Base-by-base conservation (phyloP, 2,888 invertebrate genomes). In the Melitaea athalia region DNA sequence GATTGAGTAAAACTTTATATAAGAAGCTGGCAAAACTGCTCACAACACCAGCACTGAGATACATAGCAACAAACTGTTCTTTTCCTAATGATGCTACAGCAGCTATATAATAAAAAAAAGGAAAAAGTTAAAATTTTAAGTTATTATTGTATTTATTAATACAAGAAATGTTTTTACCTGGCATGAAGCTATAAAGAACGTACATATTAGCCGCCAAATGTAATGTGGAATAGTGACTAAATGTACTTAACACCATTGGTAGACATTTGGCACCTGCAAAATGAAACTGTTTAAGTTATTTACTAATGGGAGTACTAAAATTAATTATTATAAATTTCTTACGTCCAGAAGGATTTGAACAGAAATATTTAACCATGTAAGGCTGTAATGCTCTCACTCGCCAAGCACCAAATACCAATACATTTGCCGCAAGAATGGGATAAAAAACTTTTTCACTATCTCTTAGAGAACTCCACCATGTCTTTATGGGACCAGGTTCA, bases 191-290 rank as follows among this genome's bases (percentile, higher is more conserved):
- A 86, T 97, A 97, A 38, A 99, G 92, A 53, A 98, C 99, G 90
- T 97, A 99, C 99, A 99, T 99, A 88, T 99, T 99, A 64, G 97
- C 96, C 76, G 95, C 95, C 70, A 99, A 94, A 91, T 99, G 99
- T 73, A 98, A 89, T 49, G 95, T 87, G 0, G 97, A 97, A 80
- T 96, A 96, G 85, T 99, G 99, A 80, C 99, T 99, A 88, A 99
- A 99, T 45, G 97, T 96, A n/a, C 98, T 98, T 5, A 99, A 89
- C 63, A 99, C 83, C 98, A 99, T 98, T 5, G 99, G 98, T 88
- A 96, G 94, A 85, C 97, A 98, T 61, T 95, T 91, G 73, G 94
- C 94, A 81, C 93, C 96, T 97, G 85, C 55, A 91, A 91, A 74
- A 63, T 62, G 73, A 75, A 17, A 12, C 38, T 38, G 5, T 38